Evolutionary conservation across 1,140 invertebrate genomes (phyloP).

Genomic region (Lucilia cuprina): DNA sequence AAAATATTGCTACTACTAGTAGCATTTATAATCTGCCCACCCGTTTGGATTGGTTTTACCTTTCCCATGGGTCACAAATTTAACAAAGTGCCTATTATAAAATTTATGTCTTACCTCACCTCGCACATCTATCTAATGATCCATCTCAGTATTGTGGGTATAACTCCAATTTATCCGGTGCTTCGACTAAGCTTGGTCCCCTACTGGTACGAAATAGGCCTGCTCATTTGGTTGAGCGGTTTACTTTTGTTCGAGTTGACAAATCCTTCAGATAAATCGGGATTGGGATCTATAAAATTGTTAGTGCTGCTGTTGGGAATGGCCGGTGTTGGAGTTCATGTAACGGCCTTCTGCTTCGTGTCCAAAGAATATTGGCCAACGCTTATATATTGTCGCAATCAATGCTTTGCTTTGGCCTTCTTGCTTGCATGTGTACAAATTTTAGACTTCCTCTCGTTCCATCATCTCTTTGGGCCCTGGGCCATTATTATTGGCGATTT

Average conservation of each 20-base stretch:
- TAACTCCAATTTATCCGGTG: conserved; percentile 86
- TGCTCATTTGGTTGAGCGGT: conserved; percentile 95
- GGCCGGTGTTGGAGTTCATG: conserved; percentile 89
- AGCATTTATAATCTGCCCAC: conserved; percentile 90
- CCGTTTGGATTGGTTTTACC: conserved; percentile 96
- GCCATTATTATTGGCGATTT: conserved; percentile 89
- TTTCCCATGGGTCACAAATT: conserved; percentile 94
- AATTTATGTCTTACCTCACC: conserved; percentile 98
- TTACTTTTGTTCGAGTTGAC: conserved; percentile 94
- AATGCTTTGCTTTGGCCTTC: conserved; percentile 93
- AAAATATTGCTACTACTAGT: conserved; percentile 92
- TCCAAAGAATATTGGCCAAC: conserved; percentile 78
- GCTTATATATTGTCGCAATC: conserved; percentile 91
- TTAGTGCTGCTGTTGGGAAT: conserved; percentile 92
- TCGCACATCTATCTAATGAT: conserved; percentile 98
- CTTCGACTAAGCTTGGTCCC: conserved; percentile 76
- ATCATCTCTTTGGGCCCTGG: conserved; percentile 99
- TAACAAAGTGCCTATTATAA: conserved; percentile 96
- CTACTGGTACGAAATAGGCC: conserved; percentile 95
- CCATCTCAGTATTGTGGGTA: conserved; percentile 88
- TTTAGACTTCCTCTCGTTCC: conserved; percentile 95
- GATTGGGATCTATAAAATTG: conserved; percentile 91
- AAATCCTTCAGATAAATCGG: conserved; percentile 94
- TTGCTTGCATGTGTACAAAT: conserved; percentile 96
- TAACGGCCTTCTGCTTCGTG: conserved; percentile 78